Evolutionary conservation across 2,888 invertebrate genomes (phyloP), one percentile per base, ranked within the genome.

Genomic region (Pseudeuparius sepicola): DNA sequence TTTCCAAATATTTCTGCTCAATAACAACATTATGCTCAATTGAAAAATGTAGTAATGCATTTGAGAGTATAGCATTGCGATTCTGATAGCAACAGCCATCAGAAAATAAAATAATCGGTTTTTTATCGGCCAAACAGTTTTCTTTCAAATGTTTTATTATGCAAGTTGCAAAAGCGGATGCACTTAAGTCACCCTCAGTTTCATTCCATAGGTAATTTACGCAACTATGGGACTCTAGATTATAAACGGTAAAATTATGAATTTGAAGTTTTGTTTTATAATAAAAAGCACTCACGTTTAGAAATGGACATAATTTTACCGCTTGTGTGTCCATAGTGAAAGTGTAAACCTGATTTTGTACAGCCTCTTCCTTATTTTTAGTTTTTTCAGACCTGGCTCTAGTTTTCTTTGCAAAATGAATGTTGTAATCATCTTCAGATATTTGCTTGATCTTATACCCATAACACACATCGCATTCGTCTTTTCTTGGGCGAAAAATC

Each of bases 291-390:
- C 42, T 37, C n/a, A 40, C 43, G n/a, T 39, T 20, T 20, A 39
- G 27, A 17, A 39, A 31, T 12, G 43, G 45, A 24, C 35, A 36
- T 23, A 46, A 32, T 18, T 47, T 28, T 26, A 44, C 43, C 10
- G 41, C 41, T 28, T 46, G 41, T 7, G 41, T 18, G 14, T 45
- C 45, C 42, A 45, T 45, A n/a, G 44, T 45, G 24, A 43, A 28
- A 4, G 29, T 32, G 18, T 40, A 24, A 30, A 29, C 16, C 7
- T 20, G 14, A 9, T 30, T 36, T 30, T 37, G 16, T 14, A 10
- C 9, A 24, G 36, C 29, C 15, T 30, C 24, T 36, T 29, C 29
- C 20, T 37, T 37, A 15, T 39, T 18, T 29, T 15, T 24, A 24
- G 1, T 24, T 31, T 39, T 39, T 37, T 39, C 39, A 10, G 15